phyloP scores from a whole-genome alignment of 2,888 invertebrate genomes.

The Toxonevra muliebris region DNA sequence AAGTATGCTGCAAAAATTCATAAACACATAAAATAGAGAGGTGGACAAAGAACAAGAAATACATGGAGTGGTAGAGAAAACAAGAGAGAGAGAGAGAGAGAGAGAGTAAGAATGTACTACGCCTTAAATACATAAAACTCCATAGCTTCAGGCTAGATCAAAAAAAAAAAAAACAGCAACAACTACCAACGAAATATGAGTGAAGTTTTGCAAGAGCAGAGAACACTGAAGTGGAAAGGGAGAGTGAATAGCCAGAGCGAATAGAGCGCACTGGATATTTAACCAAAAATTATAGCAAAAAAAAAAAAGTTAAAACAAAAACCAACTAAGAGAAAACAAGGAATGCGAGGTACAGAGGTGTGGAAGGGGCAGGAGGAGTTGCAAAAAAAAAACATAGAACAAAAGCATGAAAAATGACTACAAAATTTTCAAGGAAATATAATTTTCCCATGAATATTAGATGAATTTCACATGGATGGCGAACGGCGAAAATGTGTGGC shows the following conservation, averaged over 20 bases:
- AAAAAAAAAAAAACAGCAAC: background rate
- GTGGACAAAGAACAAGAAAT: no score
- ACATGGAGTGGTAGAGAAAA: no score
- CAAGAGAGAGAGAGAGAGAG: background rate
- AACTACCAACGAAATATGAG: background rate
- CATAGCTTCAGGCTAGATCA: no score
- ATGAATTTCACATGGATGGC: conserved; percentile 6
- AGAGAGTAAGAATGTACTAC: background rate
- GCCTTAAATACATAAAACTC: background rate
- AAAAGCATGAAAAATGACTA: conserved; percentile 28
- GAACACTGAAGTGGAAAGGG: background rate
- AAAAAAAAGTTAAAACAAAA: background rate
- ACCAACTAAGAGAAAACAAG: background rate
- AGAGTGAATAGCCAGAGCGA: background rate
- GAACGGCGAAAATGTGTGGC: no score
- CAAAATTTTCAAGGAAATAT: conserved; percentile 25
- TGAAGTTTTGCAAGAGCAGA: background rate
- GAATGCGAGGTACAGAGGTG: background rate
- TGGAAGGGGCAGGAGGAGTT: no score
- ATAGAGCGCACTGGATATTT: background rate
- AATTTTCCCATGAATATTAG: conserved; percentile 29
- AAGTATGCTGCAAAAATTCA: no score
- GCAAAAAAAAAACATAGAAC: conserved; percentile 1
- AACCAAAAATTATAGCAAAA: background rate
- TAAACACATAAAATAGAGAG: no score